Evolutionary conservation across 2,888 invertebrate species (phyloP).

Genomic region (Philhelius pedissequus): DNA sequence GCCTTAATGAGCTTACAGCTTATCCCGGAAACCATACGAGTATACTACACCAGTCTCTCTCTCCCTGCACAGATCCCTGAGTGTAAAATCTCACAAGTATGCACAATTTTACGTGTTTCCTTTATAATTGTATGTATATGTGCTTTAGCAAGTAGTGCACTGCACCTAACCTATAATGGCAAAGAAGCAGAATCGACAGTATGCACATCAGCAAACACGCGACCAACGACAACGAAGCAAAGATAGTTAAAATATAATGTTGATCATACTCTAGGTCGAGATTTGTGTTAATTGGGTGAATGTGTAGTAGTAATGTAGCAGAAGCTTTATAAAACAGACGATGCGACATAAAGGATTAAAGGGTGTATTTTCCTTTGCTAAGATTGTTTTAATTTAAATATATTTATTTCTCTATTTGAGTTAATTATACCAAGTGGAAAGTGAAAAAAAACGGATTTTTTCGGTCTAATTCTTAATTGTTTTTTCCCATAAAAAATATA

Average conservation of each 20-base stretch:
- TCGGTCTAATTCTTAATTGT: too few species aligned
- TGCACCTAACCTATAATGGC: constrained; percentile 16
- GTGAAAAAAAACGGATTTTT: too few species aligned
- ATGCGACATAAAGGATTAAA: constrained; percentile 11
- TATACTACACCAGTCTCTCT: neutral
- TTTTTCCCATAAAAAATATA: too few species aligned
- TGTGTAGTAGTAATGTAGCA: constrained; percentile 27
- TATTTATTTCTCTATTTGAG: too few species aligned
- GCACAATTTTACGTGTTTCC: constrained; percentile 54
- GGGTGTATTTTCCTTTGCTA: too few species aligned
- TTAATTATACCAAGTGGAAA: too few species aligned
- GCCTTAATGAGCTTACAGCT: constrained; percentile 59
- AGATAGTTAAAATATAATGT: constrained; percentile 27
- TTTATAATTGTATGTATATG: neutral
- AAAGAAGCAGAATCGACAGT: constrained; percentile 9
- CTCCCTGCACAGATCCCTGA: constrained; percentile 15
- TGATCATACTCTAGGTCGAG: constrained; percentile 2
- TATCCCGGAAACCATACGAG: constrained; percentile 64
- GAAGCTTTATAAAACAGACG: constrained; percentile 6
- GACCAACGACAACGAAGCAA: neutral
- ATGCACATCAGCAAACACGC: constrained; percentile 25
- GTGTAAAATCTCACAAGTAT: constrained; percentile 57
- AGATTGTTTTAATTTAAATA: too few species aligned
- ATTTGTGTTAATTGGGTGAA: constrained; percentile 53
- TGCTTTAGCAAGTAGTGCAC: neutral